phyloP scores from a whole-genome alignment of 2,797 vertebrate species.

The Girardinus metallicus region DNA sequence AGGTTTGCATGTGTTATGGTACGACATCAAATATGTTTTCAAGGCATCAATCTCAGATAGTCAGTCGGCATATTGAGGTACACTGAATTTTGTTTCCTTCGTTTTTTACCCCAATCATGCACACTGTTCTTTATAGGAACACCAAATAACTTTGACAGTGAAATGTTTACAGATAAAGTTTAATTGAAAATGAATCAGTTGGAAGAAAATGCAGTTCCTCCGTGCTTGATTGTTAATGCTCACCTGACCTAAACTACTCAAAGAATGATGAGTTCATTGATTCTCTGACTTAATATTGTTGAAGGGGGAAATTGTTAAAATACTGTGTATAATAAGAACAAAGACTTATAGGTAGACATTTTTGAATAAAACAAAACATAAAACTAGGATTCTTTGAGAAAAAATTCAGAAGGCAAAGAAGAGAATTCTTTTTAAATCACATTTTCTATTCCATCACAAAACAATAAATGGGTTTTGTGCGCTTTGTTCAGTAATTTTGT shows the following conservation, averaged over 20 bases:
- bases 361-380: not conserved
- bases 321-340: not conserved
- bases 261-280: not conserved
- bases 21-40: not conserved
- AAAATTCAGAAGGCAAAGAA: not conserved
- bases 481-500: not conserved
- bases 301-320: not conserved
- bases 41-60: not conserved
- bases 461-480: not conserved
- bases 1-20: not conserved
- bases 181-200: not conserved
- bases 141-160: not conserved
- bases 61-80: not conserved
- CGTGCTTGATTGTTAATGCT: not conserved
- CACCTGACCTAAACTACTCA: not conserved
- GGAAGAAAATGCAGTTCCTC: not conserved
- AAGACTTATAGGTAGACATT: not conserved
- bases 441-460: not conserved
- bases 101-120: not conserved
- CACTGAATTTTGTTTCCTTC: not conserved
- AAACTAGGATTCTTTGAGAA: not conserved
- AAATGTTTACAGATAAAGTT: not conserved
- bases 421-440: not conserved
- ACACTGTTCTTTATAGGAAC: not conserved
- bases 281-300: not conserved